Conservation (phyloP, 1,140 invertebrate genomes). For the Lithobius niger region DNA sequence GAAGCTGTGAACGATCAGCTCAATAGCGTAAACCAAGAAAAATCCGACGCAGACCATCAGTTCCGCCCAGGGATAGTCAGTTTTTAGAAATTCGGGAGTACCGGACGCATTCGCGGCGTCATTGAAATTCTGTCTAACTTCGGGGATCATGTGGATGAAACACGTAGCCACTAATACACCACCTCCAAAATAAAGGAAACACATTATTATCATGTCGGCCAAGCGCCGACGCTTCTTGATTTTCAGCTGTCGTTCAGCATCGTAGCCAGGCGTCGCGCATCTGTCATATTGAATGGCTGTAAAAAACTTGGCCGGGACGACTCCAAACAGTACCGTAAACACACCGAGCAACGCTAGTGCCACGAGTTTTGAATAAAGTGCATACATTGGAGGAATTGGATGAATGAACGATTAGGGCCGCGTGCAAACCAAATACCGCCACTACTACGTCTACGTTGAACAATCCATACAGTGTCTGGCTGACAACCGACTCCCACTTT, state of each 20-base stretch:
- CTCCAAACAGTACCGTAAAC: background rate
- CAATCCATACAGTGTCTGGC: no score
- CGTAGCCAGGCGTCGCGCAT: background rate
- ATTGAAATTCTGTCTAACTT: constrained; percentile 50
- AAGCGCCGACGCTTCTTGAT: background rate
- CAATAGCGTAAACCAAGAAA: constrained; percentile 70
- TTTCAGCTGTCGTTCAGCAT: background rate
- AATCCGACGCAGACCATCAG: constrained; percentile 56
- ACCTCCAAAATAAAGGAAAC: constrained; percentile 67
- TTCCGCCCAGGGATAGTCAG: constrained; percentile 49
- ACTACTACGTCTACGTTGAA: no score
- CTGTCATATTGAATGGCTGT: background rate
- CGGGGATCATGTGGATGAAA: constrained; percentile 67
- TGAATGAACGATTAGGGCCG: background rate
- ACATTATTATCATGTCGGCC: constrained; percentile 24
- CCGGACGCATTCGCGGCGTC: constrained; percentile 23
- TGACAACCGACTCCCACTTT: no score
- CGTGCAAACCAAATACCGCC: background rate
- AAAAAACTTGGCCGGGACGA: background rate
- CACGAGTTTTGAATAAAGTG: background rate
- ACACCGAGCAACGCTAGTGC: background rate
- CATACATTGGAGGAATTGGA: constrained; percentile 1
- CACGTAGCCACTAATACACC: constrained; percentile 71
- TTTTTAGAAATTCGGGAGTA: constrained; percentile 5
- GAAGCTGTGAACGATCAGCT: constrained; percentile 50